A percentile compares a stretch with the other conserved stretches of the same genome.
These are phyloP conservation scores for Andrena dorsata DNA, from an alignment of 2,888 invertebrate genomes.

Conservation along the genomic window DNA sequence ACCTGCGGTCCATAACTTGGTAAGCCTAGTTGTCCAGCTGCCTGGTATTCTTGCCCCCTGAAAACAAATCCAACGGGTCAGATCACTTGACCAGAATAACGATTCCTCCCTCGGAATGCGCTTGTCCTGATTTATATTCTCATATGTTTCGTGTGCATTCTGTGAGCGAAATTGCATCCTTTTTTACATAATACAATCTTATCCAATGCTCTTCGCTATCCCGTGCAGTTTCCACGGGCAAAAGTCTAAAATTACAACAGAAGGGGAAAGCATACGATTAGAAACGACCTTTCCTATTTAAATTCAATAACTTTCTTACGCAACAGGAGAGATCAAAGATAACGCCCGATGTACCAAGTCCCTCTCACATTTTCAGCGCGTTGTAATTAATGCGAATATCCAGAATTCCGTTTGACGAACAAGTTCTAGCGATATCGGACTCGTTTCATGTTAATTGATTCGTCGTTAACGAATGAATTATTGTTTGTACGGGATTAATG, in stretches of 20 bases:
- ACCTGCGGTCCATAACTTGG: conserved; percentile 80
- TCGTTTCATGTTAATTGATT: background rate
- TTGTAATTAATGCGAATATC: conserved; percentile 13
- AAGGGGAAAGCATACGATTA: background rate
- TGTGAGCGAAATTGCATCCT: no score
- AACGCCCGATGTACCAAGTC: background rate
- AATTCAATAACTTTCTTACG: conserved; percentile 14
- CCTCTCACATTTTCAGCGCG: background rate
- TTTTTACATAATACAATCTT: no score
- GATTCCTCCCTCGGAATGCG: background rate
- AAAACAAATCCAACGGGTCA: background rate
- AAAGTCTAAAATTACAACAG: background rate
- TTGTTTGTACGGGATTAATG: conserved; percentile 6
- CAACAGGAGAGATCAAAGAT: conserved; percentile 14
- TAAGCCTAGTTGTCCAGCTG: conserved; percentile 67
- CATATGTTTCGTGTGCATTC: no score
- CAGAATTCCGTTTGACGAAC: background rate
- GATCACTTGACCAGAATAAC: background rate
- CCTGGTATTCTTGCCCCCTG: conserved; percentile 58
- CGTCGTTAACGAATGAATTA: conserved; percentile 16
- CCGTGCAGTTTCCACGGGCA: background rate
- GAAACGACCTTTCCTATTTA: conserved; percentile 9
- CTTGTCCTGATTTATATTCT: no score
- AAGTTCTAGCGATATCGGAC: background rate
- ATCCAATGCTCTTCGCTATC: no score